Conservation (phyloP, 2,113 vertebrate genomes). For the Bungarus multicinctus region DNA sequence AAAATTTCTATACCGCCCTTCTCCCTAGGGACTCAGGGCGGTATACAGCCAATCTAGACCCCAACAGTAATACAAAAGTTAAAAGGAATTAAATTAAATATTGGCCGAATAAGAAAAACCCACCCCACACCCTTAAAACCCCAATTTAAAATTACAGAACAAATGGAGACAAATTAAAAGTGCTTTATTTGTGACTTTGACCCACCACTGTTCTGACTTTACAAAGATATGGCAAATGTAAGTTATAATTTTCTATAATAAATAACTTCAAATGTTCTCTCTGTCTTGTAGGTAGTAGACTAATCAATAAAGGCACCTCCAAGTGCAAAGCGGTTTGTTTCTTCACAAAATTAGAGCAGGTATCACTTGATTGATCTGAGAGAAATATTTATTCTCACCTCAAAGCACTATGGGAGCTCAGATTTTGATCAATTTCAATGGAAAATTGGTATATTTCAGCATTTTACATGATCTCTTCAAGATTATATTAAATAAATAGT, state of each 20-base stretch:
- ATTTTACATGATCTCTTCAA: not conserved
- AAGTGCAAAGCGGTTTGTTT: not conserved
- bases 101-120: too few species aligned
- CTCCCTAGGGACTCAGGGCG: too few species aligned
- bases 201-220: constrained; percentile 3
- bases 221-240: constrained; percentile 7
- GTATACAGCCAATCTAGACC: too few species aligned
- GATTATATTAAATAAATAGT: not conserved
- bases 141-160: too few species aligned
- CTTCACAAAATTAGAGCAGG: not conserved
- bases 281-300: too few species aligned
- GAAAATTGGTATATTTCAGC: not conserved
- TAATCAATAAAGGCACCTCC: not conserved
- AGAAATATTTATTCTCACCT: not conserved
- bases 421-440: not conserved
- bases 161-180: too few species aligned
- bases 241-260: not conserved
- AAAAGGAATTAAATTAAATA: too few species aligned
- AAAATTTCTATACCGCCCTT: too few species aligned
- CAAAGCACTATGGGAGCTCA: not conserved
- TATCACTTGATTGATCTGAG: not conserved
- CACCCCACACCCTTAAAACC: too few species aligned
- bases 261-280: not conserved
- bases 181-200: constrained; percentile 35
- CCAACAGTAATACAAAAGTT: too few species aligned